These are phyloP conservation scores for Zophobas morio DNA, from an alignment of 1,140 invertebrate genomes.

Conservation along the genomic window DNA sequence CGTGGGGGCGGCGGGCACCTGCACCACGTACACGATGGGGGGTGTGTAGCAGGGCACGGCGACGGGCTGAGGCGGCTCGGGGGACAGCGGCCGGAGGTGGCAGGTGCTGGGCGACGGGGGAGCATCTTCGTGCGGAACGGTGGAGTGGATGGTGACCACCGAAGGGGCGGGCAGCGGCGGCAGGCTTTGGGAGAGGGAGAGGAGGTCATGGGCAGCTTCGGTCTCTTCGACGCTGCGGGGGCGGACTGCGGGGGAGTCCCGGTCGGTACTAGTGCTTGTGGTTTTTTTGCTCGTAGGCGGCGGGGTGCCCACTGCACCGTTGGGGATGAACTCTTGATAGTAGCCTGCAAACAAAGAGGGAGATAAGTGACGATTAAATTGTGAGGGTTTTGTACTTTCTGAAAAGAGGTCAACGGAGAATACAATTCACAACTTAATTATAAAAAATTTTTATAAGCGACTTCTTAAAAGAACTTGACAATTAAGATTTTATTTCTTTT, in stretches of 20 bases:
- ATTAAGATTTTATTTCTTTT: too few species aligned
- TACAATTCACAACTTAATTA: too few species aligned
- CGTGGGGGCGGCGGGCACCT: slow-evolving; percentile 67
- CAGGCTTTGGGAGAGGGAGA: slow-evolving; percentile 84
- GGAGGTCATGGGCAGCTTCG: slow-evolving; percentile 87
- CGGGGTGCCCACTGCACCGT: slow-evolving; percentile 45
- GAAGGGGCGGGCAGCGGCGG: slow-evolving; percentile 81
- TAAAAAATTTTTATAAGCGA: too few species aligned
- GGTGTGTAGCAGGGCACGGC: slow-evolving; percentile 59
- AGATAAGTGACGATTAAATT: neutral
- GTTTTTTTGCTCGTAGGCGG: slow-evolving; percentile 22
- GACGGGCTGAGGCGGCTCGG: slow-evolving; percentile 63
- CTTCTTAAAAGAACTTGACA: too few species aligned
- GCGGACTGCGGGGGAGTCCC: slow-evolving; percentile 68
- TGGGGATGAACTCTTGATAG: slow-evolving; percentile 62
- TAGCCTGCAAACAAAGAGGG: slow-evolving; percentile 61
- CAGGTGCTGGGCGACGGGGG: slow-evolving; percentile 65
- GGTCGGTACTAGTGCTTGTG: neutral
- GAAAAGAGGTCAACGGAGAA: too few species aligned
- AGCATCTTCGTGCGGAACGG: slow-evolving; percentile 58
- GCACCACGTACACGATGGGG: slow-evolving; percentile 65
- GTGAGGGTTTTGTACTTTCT: too few species aligned
- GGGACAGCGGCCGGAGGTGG: slow-evolving; percentile 67
- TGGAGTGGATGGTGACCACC: slow-evolving; percentile 72
- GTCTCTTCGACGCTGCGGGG: slow-evolving; percentile 83